Evolutionary conservation across 1,140 invertebrate genomes (phyloP).

Genomic region (Dreissena polymorpha): DNA sequence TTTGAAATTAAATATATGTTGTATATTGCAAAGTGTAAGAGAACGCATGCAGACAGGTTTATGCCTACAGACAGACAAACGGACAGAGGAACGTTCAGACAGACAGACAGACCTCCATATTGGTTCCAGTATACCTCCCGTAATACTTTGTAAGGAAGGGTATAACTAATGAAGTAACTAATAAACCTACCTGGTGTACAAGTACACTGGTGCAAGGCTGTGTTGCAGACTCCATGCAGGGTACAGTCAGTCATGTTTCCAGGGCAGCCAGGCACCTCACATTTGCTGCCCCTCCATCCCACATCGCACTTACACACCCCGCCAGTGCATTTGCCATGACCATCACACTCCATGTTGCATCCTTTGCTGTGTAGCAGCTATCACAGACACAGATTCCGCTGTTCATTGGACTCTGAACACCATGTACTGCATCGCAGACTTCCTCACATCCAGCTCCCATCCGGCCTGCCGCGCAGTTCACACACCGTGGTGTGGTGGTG

Average conservation of each 20-base stretch:
- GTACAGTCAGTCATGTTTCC: slow-evolving; percentile 59
- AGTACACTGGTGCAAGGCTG: slow-evolving; percentile 59
- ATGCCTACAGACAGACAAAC: no score
- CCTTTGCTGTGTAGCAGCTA: slow-evolving; percentile 59
- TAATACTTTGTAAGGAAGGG: no score
- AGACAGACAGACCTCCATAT: no score
- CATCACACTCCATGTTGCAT: slow-evolving; percentile 59
- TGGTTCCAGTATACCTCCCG: no score
- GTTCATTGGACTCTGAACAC: slow-evolving; percentile 55
- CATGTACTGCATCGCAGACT: slow-evolving; percentile 59
- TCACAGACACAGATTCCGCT: slow-evolving; percentile 55
- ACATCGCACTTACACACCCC: slow-evolving; percentile 54
- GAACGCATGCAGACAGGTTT: no score
- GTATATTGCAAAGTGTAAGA: no score
- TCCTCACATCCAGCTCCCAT: slow-evolving; percentile 61
- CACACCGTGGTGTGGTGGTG: slow-evolving; percentile 54
- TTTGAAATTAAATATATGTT: no score
- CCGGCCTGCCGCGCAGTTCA: slow-evolving; percentile 58
- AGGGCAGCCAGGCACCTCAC: slow-evolving; percentile 64
- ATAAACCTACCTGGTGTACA: slow-evolving; percentile 61
- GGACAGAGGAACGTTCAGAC: no score
- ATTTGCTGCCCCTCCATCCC: slow-evolving; percentile 61
- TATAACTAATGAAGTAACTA: no score
- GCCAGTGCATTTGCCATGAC: slow-evolving; percentile 53
- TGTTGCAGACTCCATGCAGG: slow-evolving; percentile 64